These are phyloP conservation scores for Fragum sueziense DNA, from an alignment of 2,888 invertebrate genomes.

Conservation along the genomic window DNA sequence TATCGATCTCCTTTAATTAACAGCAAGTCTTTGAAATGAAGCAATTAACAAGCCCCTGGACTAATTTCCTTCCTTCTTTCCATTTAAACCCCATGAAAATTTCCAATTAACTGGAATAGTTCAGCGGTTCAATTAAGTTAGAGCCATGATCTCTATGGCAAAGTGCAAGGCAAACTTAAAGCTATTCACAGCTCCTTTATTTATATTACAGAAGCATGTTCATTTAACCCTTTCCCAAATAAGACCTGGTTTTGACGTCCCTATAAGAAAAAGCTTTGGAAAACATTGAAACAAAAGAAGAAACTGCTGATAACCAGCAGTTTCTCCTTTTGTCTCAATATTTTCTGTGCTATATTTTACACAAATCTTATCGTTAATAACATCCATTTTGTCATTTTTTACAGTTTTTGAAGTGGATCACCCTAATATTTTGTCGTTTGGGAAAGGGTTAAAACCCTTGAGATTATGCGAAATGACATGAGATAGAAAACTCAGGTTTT, in stretches of 20 bases:
- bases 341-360: too few relatives aligned
- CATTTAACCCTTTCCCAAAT: neutral
- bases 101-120: slow-evolving; percentile 59
- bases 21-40: slow-evolving; percentile 60
- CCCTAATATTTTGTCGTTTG: too few relatives aligned
- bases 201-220: neutral
- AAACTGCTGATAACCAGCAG: too few relatives aligned
- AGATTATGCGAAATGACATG: too few relatives aligned
- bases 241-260: too few relatives aligned
- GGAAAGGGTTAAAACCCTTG: too few relatives aligned
- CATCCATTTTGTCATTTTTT: too few relatives aligned
- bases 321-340: too few relatives aligned
- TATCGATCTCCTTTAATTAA: slow-evolving; percentile 63
- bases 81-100: slow-evolving; percentile 62
- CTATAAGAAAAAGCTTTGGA: neutral
- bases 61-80: slow-evolving; percentile 59
- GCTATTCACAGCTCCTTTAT: neutral
- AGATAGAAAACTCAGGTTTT: too few relatives aligned
- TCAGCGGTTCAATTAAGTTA: slow-evolving; percentile 47
- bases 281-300: neutral
- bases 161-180: slow-evolving; percentile 10
- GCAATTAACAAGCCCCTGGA: slow-evolving; percentile 60
- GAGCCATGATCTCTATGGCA: slow-evolving; percentile 30
- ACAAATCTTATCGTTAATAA: too few relatives aligned
- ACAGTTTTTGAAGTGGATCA: too few relatives aligned